Percentiles rank a stretch among this genome's conserved stretches.
Conservation (phyloP, 2,113 vertebrate genomes). For the Gasterosteus nipponicus region DNA sequence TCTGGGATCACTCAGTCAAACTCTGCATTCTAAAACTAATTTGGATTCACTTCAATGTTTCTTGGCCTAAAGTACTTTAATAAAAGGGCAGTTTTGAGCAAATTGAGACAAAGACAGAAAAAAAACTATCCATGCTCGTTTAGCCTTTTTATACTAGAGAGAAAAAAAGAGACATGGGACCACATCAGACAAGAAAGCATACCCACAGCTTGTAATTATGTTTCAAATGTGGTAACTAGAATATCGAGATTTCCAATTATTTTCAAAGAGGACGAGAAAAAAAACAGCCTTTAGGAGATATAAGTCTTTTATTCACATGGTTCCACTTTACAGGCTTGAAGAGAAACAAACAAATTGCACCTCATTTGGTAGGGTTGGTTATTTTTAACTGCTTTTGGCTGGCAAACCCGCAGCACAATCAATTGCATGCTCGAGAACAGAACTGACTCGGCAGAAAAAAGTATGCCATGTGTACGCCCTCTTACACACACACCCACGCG, state of each 20-base stretch:
- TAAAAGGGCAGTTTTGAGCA: conserved; percentile 49
- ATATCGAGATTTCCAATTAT: conserved; percentile 79
- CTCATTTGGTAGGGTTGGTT: conserved; percentile 77
- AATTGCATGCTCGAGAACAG: conserved; percentile 70
- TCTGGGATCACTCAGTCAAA: background rate
- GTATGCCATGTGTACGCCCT: conserved; percentile 33
- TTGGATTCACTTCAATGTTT: conserved; percentile 9
- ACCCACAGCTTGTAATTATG: conserved; percentile 78
- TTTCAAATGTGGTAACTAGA: conserved; percentile 80
- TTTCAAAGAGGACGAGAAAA: conserved; percentile 68
- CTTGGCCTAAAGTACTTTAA: conserved; percentile 48
- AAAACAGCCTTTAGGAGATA: conserved; percentile 68
- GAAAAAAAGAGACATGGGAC: conserved; percentile 61
- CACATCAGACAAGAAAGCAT: conserved; percentile 78
- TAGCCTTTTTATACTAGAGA: conserved; percentile 57
- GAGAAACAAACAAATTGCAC: conserved; percentile 86
- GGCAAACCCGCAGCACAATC: conserved; percentile 70
- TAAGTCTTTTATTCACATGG: conserved; percentile 78
- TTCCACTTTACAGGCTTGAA: conserved; percentile 82
- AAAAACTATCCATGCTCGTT: conserved; percentile 63
- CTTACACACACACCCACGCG: conserved; percentile 8
- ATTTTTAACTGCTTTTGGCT: conserved; percentile 81
- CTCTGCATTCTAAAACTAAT: background rate
- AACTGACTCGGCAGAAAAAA: conserved; percentile 74
- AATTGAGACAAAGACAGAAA: conserved; percentile 61